phyloP scores from a whole-genome alignment of 2,888 invertebrate genomes.

The Tipula helvola region DNA sequence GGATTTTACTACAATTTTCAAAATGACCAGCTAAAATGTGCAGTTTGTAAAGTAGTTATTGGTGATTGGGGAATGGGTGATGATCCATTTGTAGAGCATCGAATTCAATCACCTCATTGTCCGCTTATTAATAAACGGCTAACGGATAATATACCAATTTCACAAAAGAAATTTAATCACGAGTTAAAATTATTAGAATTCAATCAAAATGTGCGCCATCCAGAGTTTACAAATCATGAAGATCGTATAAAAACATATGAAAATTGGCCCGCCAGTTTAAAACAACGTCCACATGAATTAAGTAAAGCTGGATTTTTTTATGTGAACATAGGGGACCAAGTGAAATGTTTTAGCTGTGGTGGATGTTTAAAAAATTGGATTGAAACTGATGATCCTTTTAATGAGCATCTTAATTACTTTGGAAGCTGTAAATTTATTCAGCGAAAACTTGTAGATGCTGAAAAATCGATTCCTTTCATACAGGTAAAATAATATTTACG shows the following conservation, averaged over 20 bases:
- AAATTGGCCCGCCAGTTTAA: conserved; percentile 71
- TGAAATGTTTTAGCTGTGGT: conserved; percentile 87
- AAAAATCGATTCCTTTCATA: not conserved
- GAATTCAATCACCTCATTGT: conserved; percentile 68
- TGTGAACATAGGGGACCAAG: conserved; percentile 76
- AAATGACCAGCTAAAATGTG: conserved; percentile 67
- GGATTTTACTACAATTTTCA: conserved; percentile 73
- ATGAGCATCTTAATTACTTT: conserved; percentile 50
- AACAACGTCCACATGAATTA: conserved; percentile 65
- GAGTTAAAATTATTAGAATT: not conserved
- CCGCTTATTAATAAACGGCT: conserved; percentile 54
- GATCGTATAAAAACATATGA: conserved; percentile 58
- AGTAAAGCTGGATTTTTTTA: conserved; percentile 90
- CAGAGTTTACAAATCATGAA: conserved; percentile 54
- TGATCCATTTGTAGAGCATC: conserved; percentile 67
- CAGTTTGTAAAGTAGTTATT: conserved; percentile 67
- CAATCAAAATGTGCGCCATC: conserved; percentile 31
- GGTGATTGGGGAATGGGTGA: conserved; percentile 74
- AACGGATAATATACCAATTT: conserved; percentile 49
- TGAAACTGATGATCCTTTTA: conserved; percentile 80
- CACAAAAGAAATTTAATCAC: not conserved
- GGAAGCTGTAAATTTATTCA: not conserved
- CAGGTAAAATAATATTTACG: not conserved
- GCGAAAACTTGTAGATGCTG: not conserved
- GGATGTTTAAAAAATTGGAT: conserved; percentile 92